These are phyloP conservation scores for Semotilus atromaculatus DNA, from an alignment of 2,797 vertebrate species.

Conservation along the genomic window DNA sequence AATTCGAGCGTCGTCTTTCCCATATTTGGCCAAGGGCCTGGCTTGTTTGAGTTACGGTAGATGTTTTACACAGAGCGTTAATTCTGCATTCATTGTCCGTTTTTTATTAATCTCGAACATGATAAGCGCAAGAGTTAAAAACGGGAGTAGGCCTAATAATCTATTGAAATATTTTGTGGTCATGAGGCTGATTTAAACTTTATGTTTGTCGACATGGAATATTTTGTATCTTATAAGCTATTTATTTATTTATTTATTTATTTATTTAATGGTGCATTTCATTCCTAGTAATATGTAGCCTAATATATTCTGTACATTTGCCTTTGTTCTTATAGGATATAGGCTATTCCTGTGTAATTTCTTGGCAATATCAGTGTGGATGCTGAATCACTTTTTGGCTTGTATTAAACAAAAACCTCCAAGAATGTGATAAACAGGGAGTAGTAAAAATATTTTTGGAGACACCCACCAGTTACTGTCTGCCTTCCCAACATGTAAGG, in stretches of 20 bases:
- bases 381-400: not conserved
- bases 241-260: not conserved
- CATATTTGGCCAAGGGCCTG: constrained; percentile 51
- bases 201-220: not conserved
- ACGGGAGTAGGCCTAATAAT: not conserved
- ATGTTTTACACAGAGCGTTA: not conserved
- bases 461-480: not conserved
- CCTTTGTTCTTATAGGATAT: no score
- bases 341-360: no score
- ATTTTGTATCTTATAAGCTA: not conserved
- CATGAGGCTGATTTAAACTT: not conserved
- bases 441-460: constrained; percentile 16
- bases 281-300: not conserved
- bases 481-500: not conserved
- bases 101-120: not conserved
- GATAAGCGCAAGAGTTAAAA: no score
- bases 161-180: not conserved
- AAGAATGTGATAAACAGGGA: constrained; percentile 59
- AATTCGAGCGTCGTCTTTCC: constrained; percentile 42
- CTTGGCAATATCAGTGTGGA: not conserved
- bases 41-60: not conserved
- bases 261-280: not conserved
- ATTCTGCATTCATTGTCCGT: not conserved
- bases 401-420: not conserved
- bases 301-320: not conserved